Conservation (phyloP, 2,797 vertebrate species). For the Tauraco hartlaubi region DNA sequence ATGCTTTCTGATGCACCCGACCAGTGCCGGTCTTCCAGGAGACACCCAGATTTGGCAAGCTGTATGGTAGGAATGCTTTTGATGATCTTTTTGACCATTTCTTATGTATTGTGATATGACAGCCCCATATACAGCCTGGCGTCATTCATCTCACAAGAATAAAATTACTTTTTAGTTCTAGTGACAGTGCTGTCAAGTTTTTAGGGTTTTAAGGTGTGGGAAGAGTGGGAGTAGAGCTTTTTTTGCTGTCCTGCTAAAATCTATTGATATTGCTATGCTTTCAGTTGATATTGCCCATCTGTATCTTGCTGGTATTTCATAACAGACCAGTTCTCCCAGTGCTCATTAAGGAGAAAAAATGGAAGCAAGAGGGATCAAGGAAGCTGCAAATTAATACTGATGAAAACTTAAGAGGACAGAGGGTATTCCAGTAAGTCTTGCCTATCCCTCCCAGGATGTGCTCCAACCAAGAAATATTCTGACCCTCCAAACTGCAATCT, state of each 20-base stretch:
- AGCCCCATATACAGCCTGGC: not conserved
- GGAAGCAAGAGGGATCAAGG: not conserved
- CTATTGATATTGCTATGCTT: not conserved
- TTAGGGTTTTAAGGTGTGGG: not conserved
- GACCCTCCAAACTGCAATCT: not conserved
- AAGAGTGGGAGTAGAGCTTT: not conserved
- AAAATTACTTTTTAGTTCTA: not conserved
- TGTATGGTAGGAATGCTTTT: not conserved
- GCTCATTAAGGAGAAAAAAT: not conserved
- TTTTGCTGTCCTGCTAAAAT: not conserved
- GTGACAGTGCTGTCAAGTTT: not conserved
- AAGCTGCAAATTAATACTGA: not conserved
- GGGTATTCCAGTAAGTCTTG: not conserved
- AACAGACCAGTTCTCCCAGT: not conserved
- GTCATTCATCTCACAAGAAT: not conserved
- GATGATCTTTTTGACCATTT: not conserved
- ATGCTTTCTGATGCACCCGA: not conserved
- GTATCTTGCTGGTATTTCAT: not conserved
- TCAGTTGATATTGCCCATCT: not conserved
- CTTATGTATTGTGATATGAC: not conserved
- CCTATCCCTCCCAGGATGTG: not conserved
- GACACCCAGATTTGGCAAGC: not conserved
- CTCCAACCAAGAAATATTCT: not conserved
- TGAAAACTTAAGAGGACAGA: not conserved
- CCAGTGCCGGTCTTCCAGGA: not conserved